Percentiles rank a stretch among this genome's conserved stretches.
phyloP scores from a whole-genome alignment of 1,140 invertebrate genomes.

The Zaprionus davidi region DNA sequence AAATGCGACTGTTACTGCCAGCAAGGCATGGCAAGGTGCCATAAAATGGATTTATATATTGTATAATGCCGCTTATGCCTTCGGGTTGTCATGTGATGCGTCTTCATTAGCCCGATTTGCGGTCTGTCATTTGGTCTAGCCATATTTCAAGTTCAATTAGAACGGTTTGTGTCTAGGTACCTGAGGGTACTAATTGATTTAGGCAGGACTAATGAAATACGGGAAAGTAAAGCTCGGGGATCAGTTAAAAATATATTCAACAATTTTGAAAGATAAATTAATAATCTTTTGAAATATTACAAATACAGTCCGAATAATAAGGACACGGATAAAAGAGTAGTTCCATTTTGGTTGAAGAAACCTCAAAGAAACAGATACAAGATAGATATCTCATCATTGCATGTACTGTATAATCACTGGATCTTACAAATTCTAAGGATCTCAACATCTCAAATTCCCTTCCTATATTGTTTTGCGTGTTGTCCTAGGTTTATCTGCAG shows the following conservation, averaged over 20 bases:
- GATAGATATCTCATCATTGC: too few relatives aligned
- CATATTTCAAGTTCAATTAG: neutral
- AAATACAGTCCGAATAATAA: neutral
- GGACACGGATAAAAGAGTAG: neutral
- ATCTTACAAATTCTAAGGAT: too few relatives aligned
- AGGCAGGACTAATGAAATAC: neutral
- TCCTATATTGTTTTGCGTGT: conserved; percentile 65
- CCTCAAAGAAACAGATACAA: too few relatives aligned
- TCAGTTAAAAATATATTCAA: too few relatives aligned
- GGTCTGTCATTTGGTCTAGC: neutral
- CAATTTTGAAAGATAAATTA: neutral
- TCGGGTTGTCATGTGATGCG: neutral
- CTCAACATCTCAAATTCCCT: too few relatives aligned
- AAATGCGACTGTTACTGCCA: neutral
- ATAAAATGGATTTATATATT: neutral
- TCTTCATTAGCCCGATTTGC: neutral
- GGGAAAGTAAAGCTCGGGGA: too few relatives aligned
- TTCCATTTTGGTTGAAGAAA: too few relatives aligned
- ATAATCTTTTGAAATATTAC: neutral
- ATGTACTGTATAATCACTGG: too few relatives aligned
- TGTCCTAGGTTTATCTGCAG: conserved; percentile 75
- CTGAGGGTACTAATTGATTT: neutral
- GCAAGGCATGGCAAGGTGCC: neutral
- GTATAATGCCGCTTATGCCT: neutral
- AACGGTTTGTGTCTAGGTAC: neutral